Conservation (phyloP, 2,888 invertebrate genomes). For the Brachyopa scutellaris region DNA sequence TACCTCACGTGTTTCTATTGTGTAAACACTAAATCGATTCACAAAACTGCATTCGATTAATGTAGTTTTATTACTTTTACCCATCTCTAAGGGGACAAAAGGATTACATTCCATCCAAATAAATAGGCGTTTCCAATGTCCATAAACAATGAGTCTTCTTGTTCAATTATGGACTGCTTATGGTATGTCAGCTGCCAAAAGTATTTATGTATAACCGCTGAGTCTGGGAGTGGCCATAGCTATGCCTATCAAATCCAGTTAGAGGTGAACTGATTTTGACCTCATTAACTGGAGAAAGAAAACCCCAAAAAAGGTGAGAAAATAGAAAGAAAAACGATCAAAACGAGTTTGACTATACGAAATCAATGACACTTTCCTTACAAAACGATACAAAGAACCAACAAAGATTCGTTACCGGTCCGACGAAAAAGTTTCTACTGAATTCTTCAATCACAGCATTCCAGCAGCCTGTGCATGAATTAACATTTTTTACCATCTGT, state of each 20-base stretch:
- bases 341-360: constrained; percentile 17
- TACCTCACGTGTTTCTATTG: no score
- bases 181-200: constrained; percentile 26
- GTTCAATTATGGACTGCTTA: background rate
- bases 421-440: background rate
- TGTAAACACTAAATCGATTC: no score
- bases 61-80: background rate
- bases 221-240: no score
- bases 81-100: background rate
- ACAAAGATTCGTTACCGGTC: background rate
- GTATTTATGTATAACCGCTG: constrained; percentile 3
- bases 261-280: constrained; percentile 8
- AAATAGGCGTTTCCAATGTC: background rate
- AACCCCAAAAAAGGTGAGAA: constrained; percentile 11
- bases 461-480: background rate
- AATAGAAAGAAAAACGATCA: constrained; percentile 21
- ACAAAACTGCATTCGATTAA: background rate
- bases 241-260: constrained; percentile 25
- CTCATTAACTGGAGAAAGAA: constrained; percentile 9
- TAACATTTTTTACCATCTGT: constrained; percentile 10
- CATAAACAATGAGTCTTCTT: background rate
- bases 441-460: background rate
- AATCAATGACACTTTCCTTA: constrained; percentile 21
- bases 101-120: background rate
- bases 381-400: background rate